Percentiles rank a stretch among this genome's conserved stretches.
Conservation (phyloP, 2,797 vertebrate genomes). For the Chelidonichthys spinosus region DNA sequence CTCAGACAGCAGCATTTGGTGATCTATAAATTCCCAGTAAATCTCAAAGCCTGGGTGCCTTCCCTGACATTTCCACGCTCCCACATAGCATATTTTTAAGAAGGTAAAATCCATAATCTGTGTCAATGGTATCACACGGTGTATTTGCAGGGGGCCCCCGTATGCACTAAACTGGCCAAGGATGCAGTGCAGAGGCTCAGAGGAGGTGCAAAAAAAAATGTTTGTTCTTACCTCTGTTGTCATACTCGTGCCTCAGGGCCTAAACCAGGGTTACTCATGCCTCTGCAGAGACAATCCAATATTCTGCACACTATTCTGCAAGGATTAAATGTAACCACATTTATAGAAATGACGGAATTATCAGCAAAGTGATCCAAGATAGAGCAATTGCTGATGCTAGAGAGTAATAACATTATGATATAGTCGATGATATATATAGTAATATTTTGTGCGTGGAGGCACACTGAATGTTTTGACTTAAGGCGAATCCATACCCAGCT, state of each 20-base stretch:
- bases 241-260: constrained; percentile 71
- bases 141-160: constrained; percentile 70
- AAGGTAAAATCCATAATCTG: constrained; percentile 87
- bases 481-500: neutral
- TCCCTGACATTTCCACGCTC: constrained; percentile 85
- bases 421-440: neutral
- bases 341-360: constrained; percentile 55
- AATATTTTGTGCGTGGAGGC: neutral
- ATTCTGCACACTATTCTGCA: constrained; percentile 54
- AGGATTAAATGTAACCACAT: constrained; percentile 51
- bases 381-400: constrained; percentile 4
- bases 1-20: constrained; percentile 75
- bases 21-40: constrained; percentile 85
- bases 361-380: constrained; percentile 21
- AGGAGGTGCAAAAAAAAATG: constrained; percentile 72
- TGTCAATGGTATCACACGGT: constrained; percentile 86
- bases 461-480: neutral
- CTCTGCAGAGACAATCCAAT: constrained; percentile 71
- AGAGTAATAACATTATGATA: constrained; percentile 3
- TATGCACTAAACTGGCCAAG: constrained; percentile 72
- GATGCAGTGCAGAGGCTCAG: constrained; percentile 75
- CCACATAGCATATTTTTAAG: constrained; percentile 85
- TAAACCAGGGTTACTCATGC: constrained; percentile 71
- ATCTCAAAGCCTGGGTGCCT: constrained; percentile 78
- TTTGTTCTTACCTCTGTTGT: constrained; percentile 83